phyloP scores from a whole-genome alignment of 2,888 invertebrate genomes.

The Saturnia pavonia region DNA sequence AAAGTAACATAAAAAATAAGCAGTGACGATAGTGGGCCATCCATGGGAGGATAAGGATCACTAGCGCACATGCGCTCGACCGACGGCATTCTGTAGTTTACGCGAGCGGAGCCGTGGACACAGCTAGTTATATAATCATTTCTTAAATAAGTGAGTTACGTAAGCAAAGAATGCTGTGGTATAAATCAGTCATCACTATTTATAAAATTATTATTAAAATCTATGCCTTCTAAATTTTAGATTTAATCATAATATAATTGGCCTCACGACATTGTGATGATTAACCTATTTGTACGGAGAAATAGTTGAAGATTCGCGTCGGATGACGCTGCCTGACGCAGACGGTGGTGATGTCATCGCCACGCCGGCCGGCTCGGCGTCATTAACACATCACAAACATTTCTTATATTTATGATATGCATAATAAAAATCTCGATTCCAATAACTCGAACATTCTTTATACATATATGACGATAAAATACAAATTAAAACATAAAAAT shows the following conservation, averaged over 20 bases:
- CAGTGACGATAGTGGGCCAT: no score
- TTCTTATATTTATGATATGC: conserved; percentile 32
- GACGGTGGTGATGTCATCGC: conserved; percentile 69
- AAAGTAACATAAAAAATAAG: no score
- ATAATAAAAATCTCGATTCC: conserved; percentile 21
- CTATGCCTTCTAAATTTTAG: conserved; percentile 42
- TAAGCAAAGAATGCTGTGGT: conserved; percentile 23
- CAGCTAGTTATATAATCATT: not conserved
- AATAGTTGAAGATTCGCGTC: conserved; percentile 56
- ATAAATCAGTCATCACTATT: conserved; percentile 39
- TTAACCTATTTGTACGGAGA: conserved; percentile 51
- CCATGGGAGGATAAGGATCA: no score
- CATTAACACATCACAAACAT: conserved; percentile 43
- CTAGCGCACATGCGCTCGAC: no score
- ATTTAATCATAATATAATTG: conserved; percentile 62
- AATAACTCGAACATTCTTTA: conserved; percentile 7
- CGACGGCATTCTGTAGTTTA: no score
- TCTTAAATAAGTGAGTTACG: conserved; percentile 12
- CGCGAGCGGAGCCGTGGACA: no score
- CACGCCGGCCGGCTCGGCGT: conserved; percentile 53
- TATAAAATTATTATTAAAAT: conserved; percentile 18
- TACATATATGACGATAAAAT: conserved; percentile 4
- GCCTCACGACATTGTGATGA: conserved; percentile 59
- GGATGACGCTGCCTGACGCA: conserved; percentile 71
- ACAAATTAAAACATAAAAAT: not conserved